Evolutionary conservation across 2,888 invertebrate species (phyloP).

Genomic region (Gisinianus flammeolus): DNA sequence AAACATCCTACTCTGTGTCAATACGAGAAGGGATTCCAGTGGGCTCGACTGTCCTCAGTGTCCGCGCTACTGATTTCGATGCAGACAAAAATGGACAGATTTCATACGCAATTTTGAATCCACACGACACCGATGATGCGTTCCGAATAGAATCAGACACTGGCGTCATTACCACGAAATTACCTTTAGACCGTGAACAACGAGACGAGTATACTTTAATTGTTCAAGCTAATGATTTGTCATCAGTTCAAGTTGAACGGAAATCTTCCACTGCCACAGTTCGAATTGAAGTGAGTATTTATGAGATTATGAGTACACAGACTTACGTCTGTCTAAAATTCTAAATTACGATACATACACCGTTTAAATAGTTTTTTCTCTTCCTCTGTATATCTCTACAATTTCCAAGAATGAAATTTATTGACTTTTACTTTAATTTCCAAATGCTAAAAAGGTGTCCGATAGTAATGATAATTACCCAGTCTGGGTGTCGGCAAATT

Average conservation of each 20-base stretch:
- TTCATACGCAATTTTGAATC: slow-evolving; percentile 63
- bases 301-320: too few species aligned
- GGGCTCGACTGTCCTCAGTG: slow-evolving; percentile 84
- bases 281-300: slow-evolving; percentile 78
- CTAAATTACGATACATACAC: too few species aligned
- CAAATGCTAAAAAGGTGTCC: not conserved
- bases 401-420: too few species aligned
- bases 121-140: slow-evolving; percentile 75
- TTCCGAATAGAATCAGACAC: slow-evolving; percentile 82
- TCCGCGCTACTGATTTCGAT: slow-evolving; percentile 92
- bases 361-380: too few species aligned
- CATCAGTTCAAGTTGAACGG: slow-evolving; percentile 75
- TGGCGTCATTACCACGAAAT: slow-evolving; percentile 84
- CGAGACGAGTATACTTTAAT: slow-evolving; percentile 82
- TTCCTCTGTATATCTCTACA: too few species aligned
- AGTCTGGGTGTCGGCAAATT: slow-evolving; percentile 81
- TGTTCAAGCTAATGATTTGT: slow-evolving; percentile 84
- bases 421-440: slow-evolving; percentile 4
- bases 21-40: slow-evolving; percentile 87
- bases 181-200: slow-evolving; percentile 84
- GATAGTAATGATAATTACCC: slow-evolving; percentile 79
- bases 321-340: too few species aligned
- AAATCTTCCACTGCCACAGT: slow-evolving; percentile 83
- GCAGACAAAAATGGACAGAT: slow-evolving; percentile 88
- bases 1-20: slow-evolving; percentile 85